A percentile compares a stretch with the other conserved stretches of the same genome.
Conservation (phyloP, 2,113 vertebrate species). For the Gobius niger region DNA sequence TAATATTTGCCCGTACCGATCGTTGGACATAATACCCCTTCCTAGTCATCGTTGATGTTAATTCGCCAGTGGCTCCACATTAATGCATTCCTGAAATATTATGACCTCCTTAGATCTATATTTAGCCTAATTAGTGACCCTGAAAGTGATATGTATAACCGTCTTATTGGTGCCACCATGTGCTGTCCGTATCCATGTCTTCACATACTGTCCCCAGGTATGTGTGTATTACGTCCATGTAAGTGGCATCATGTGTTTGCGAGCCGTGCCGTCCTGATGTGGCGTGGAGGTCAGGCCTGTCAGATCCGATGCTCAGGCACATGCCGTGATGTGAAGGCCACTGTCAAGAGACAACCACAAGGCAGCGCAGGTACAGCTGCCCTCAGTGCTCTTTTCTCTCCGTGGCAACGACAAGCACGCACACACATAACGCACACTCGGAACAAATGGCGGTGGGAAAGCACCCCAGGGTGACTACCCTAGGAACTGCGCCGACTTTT, state of each 20-base stretch:
- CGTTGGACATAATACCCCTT: too few species aligned
- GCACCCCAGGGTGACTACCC: constrained; percentile 38
- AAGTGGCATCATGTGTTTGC: constrained; percentile 60
- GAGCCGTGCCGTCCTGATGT: constrained; percentile 56
- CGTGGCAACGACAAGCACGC: constrained; percentile 15
- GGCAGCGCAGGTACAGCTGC: constrained; percentile 80
- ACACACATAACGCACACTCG: constrained; percentile 36
- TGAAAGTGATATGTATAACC: neutral
- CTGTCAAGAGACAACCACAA: constrained; percentile 81
- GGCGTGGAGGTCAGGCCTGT: constrained; percentile 81
- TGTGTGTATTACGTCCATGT: constrained; percentile 34
- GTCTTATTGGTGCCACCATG: neutral
- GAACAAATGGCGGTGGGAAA: constrained; percentile 49
- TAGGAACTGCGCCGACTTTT: constrained; percentile 38
- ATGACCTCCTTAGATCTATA: neutral
- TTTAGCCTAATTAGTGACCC: neutral
- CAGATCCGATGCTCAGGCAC: constrained; percentile 78
- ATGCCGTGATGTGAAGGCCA: constrained; percentile 83
- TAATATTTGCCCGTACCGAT: too few species aligned
- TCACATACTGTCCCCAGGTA: constrained; percentile 25
- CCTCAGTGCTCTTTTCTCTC: constrained; percentile 68
- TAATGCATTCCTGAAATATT: neutral
- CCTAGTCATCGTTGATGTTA: too few species aligned
- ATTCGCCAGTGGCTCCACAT: too few species aligned
- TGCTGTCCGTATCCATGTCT: constrained; percentile 1